phyloP scores from a whole-genome alignment of 2,797 vertebrate species.

The Gambelia wislizenii region DNA sequence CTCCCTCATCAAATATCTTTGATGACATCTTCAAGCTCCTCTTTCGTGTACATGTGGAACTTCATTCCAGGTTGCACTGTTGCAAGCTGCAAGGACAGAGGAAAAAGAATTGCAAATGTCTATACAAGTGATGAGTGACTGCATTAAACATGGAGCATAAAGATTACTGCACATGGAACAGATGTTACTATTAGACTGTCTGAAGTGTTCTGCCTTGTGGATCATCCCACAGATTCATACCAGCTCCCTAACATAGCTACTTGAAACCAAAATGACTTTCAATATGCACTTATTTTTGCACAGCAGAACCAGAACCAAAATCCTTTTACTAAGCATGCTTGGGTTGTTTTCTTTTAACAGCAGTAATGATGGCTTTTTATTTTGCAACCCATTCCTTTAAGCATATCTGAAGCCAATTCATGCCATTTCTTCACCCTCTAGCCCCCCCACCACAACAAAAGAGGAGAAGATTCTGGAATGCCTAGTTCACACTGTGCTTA shows the following conservation, averaged over 20 bases:
- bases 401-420: background rate
- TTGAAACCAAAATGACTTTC: slow-evolving; percentile 74
- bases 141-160: slow-evolving; percentile 21
- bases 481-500: background rate
- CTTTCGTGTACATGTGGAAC: slow-evolving; percentile 99
- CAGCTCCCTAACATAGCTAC: slow-evolving; percentile 76
- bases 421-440: background rate
- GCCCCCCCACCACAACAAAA: background rate
- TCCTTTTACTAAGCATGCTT: background rate
- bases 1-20: slow-evolving; percentile 90
- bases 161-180: slow-evolving; percentile 43
- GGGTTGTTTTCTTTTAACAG: background rate
- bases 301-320: slow-evolving; percentile 34
- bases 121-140: background rate
- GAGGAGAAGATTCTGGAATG: background rate
- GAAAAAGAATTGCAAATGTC: slow-evolving; percentile 62
- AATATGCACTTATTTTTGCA: slow-evolving; percentile 69
- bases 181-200: slow-evolving; percentile 65
- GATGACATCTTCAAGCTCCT: slow-evolving; percentile 98
- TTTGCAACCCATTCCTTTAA: background rate
- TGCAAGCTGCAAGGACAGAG: slow-evolving; percentile 86
- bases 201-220: slow-evolving; percentile 70
- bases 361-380: background rate
- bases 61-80: slow-evolving; percentile 95
- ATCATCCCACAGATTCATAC: slow-evolving; percentile 57